Percentiles rank a stretch among this genome's conserved stretches.
Evolutionary conservation across 2,888 invertebrate species (phyloP).

Genomic region (Deroplatys truncata): DNA sequence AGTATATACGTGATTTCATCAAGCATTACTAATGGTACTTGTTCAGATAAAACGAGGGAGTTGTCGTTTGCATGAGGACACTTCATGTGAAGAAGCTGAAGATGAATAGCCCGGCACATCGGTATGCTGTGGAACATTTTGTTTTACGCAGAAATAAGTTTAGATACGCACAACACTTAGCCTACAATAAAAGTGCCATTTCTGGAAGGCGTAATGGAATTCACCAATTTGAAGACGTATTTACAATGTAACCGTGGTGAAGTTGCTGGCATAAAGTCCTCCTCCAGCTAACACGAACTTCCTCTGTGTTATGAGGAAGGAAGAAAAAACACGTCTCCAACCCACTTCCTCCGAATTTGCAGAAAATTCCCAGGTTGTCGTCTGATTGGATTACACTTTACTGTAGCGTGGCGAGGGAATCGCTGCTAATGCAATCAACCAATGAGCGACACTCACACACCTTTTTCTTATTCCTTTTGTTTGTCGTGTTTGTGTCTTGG

Average conservation of each 20-base stretch:
- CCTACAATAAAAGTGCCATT: neutral
- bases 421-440: constrained; percentile 25
- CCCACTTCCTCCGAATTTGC: neutral
- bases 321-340: neutral
- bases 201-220: neutral
- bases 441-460: constrained; percentile 19
- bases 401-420: constrained; percentile 10
- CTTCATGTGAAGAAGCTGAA: too few relatives aligned
- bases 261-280: neutral
- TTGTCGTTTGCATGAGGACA: too few relatives aligned
- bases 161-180: too few relatives aligned
- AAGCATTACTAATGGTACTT: too few relatives aligned
- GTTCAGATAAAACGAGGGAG: too few relatives aligned
- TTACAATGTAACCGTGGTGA: neutral
- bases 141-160: too few relatives aligned
- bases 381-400: constrained; percentile 22
- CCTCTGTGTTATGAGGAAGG: neutral
- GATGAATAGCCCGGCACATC: too few relatives aligned
- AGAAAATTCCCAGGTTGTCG: constrained; percentile 37
- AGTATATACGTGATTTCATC: too few relatives aligned
- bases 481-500: neutral
- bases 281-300: neutral
- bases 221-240: neutral
- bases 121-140: too few relatives aligned
- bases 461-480: neutral